Percentiles rank a stretch among this genome's conserved stretches.
Conservation (phyloP, 2,113 vertebrate species). For the Ahaetulla prasina region DNA sequence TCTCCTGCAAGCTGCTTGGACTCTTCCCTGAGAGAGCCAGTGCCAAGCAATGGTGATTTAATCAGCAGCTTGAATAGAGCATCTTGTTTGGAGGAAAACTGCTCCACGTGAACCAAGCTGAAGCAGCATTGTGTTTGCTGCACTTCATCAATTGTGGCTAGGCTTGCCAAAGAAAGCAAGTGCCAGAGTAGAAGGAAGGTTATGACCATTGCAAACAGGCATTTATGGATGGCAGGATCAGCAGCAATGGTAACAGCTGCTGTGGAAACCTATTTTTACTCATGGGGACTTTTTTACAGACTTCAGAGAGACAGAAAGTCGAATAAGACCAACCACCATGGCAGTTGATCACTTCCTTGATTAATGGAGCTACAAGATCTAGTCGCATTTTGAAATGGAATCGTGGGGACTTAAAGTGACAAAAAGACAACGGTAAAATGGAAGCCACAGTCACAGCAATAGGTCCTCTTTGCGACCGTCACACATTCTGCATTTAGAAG, state of each 20-base stretch:
- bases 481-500: neutral
- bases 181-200: neutral
- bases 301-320: neutral
- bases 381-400: neutral
- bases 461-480: neutral
- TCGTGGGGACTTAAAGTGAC: neutral
- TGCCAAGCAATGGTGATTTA: conserved; percentile 2
- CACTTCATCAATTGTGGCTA: neutral
- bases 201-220: neutral
- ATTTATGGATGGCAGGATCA: neutral
- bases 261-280: neutral
- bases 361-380: neutral
- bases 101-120: neutral
- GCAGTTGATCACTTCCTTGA: neutral
- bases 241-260: fast-evolving
- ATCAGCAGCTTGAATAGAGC: neutral
- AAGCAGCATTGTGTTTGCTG: neutral
- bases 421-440: neutral
- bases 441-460: neutral
- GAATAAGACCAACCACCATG: neutral
- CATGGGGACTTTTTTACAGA: neutral
- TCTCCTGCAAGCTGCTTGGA: conserved; percentile 7
- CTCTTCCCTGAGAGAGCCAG: conserved; percentile 2
- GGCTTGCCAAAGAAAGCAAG: neutral
- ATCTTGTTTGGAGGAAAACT: neutral